A percentile compares a stretch with the other conserved stretches of the same genome.
phyloP scores from a whole-genome alignment of 1,140 invertebrate genomes.

The Drosophila orosa region DNA sequence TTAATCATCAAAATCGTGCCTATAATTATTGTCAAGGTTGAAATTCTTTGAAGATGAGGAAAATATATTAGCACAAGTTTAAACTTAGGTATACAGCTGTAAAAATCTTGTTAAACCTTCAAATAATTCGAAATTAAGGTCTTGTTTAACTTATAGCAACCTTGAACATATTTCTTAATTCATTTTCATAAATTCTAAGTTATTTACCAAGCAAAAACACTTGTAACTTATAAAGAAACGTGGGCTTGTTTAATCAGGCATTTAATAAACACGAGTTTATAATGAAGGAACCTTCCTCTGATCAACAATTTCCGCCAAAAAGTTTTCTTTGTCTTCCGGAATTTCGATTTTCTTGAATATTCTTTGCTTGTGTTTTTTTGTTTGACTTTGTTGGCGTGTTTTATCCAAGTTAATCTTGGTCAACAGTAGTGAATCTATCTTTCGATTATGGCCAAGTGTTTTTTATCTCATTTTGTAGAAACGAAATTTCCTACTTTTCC shows the following conservation, averaged over 20 bases:
- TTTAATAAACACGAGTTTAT: neutral
- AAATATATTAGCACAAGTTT: neutral
- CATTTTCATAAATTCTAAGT: neutral
- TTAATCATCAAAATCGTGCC: neutral
- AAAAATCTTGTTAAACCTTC: too few relatives aligned
- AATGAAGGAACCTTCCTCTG: neutral
- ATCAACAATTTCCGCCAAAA: slow-evolving; percentile 1
- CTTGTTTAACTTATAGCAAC: neutral
- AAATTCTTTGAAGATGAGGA: neutral
- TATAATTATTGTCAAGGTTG: slow-evolving; percentile 1
- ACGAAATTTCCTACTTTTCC: slow-evolving; percentile 59
- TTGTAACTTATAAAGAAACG: neutral
- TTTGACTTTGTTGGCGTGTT: slow-evolving; percentile 36
- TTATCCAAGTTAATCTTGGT: slow-evolving; percentile 35
- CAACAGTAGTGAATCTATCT: slow-evolving; percentile 22
- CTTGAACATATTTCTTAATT: neutral
- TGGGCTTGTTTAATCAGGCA: neutral
- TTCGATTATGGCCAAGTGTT: slow-evolving; percentile 38
- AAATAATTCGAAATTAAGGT: neutral
- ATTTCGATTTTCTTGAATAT: slow-evolving; percentile 14
- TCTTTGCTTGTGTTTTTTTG: slow-evolving; percentile 3
- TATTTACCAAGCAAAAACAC: neutral
- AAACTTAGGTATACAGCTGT: neutral
- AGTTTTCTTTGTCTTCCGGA: slow-evolving; percentile 4
- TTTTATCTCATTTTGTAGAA: slow-evolving; percentile 59